These are phyloP conservation scores for Archips crataeganus DNA, from an alignment of 2,888 invertebrate species.

Conservation along the genomic window DNA sequence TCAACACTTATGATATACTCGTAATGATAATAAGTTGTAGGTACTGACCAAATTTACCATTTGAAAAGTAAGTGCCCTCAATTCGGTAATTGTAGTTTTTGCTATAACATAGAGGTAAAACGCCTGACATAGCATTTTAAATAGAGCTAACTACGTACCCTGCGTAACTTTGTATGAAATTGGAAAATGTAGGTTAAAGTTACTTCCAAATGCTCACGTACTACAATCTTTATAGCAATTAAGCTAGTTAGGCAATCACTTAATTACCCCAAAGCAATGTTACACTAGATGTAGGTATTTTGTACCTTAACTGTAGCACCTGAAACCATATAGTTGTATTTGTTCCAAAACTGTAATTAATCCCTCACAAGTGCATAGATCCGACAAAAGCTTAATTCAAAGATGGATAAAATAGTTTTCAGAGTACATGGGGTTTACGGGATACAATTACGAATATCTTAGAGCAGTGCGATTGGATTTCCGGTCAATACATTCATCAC, in stretches of 20 bases:
- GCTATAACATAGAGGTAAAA: constrained; percentile 28
- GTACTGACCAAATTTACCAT: constrained; percentile 15
- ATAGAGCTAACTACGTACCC: constrained; percentile 20
- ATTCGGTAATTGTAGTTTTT: constrained; percentile 29
- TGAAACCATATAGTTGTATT: background rate
- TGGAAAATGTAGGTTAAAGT: constrained; percentile 30
- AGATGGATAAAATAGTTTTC: constrained; percentile 2
- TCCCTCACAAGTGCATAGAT: constrained; percentile 25
- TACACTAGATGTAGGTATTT: constrained; percentile 18
- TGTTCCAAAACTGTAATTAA: constrained; percentile 11
- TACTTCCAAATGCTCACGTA: constrained; percentile 30
- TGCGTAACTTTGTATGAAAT: constrained; percentile 27
- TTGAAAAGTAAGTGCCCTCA: constrained; percentile 31
- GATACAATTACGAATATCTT: constrained; percentile 6
- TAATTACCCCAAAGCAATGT: constrained; percentile 22
- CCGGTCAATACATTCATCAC: constrained; percentile 26
- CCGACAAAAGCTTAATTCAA: constrained; percentile 12
- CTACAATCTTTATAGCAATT: constrained; percentile 28
- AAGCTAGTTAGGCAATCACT: constrained; percentile 17
- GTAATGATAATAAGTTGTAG: constrained; percentile 12
- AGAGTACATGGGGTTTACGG: constrained; percentile 1
- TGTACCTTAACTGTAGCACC: constrained; percentile 22
- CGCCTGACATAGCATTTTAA: constrained; percentile 22
- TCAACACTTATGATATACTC: constrained; percentile 28
- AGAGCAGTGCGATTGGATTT: constrained; percentile 23